Evolutionary conservation across 2,113 vertebrate genomes (phyloP), one percentile per base, ranked within the genome.

Genomic region (Pardalotus punctatus): DNA sequence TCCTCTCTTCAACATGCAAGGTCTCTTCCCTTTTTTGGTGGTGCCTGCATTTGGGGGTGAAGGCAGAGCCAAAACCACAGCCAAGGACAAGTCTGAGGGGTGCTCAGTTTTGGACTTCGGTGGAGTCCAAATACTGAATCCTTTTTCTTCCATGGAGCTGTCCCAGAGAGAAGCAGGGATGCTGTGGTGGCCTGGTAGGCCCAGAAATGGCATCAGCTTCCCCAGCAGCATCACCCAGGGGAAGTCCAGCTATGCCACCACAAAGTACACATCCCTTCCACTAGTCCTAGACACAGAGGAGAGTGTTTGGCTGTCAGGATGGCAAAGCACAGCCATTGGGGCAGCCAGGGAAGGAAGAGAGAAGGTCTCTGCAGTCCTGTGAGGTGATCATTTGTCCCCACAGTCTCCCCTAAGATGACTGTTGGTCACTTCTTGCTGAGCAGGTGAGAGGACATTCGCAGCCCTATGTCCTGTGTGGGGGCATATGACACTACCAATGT

Each of bases 41-140:
- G 3, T 43, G 25, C 20, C 27, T 5, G 7, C 2, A 0, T 0
- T 40, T 29, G 31, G 14, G 8, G 12, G 16, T 0, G 0, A 45
- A 66, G 64, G 42, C 64, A 61, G 69, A 92, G 50, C 10, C 3
- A 45, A 85, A 92, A 71, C 21, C 43, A 50, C 19, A 43, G 29
- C 6, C 5, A 23, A 64, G 43, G 21, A 24, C 28, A 33, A 86
- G 35, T 53, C 21, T 56, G 45, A 72, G 22, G 7, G 27, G 9
- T 4, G 11, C 3, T 40, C 38, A 40, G 38, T 40, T 40, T 40
- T 40, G 38, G 38, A 8, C 14, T 36, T 28, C 0, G 0, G 3
- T 38, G 9, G 20, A 6, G 2, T 58, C 58, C 24, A 27, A 69
- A 45, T 10, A 27, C 16, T 3, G 3, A 81, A 22, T 35, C 18